Base-by-base conservation (phyloP, 2,113 vertebrate genomes). In the Burhinus bistriatus region DNA sequence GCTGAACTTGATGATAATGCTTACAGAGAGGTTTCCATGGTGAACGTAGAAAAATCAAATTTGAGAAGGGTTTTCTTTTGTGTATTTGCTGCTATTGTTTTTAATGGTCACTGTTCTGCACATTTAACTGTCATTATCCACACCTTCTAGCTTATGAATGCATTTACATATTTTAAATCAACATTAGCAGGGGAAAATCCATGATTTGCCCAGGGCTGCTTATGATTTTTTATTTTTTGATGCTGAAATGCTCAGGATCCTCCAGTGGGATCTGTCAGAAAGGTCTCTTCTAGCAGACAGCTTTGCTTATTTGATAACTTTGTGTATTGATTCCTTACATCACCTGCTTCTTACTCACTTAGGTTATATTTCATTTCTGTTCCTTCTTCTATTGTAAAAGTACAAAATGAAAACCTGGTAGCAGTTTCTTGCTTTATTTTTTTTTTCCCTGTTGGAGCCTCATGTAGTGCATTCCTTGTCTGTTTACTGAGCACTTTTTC, bases 111-210 rank as follows among this genome's bases (percentile, higher is more conserved):
- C 59, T 71, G 40, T 36, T 83, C 49, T 87, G 83, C 75, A 62
- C 4, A 3, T 88, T 66, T 20, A 78, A 16, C 84, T 68, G 55
- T 42, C 72, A 12, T 86, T 86, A 70, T 64, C 83, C 82, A 49
- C 84, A 83, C 90, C 90, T 84, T 83, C 52, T 34, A 76, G 59
- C 77, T 75, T 14, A 19, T 59, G 88, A 93, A 95, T 64, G 42
- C 22, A 82, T 90, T 94, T 95, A 52, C 80, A 84, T 95, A 55
- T 89, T 82, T 97, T 47, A 92, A 83, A 87, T 89, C 88, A 68
- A 64, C 72, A 71, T 94, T 75, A 85, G 10, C 52, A 62, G 64
- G 38, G 47, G 8, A 61, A 80, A 87, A 93, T 62, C 70, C 7
- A 5, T 61, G 9, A 68, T 94, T 92, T 97, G 49, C 82, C 87